Evolutionary conservation across 2,113 vertebrate species (phyloP).

Genomic region (Melospiza georgiana): DNA sequence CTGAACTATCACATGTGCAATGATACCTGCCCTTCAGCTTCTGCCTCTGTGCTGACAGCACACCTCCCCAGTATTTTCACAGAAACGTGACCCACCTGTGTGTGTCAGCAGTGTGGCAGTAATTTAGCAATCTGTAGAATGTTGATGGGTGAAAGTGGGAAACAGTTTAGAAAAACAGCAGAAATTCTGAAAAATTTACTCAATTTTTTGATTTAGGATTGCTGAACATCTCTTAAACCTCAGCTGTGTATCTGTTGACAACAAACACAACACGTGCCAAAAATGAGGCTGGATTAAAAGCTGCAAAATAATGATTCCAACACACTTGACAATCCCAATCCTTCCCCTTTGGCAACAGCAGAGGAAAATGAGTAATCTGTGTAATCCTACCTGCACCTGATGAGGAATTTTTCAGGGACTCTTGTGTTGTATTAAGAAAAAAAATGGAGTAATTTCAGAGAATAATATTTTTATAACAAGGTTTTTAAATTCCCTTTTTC

Average conservation of each 20-base stretch:
- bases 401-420: background rate
- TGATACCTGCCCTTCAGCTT: background rate
- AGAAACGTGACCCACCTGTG: rapidly evolving
- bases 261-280: background rate
- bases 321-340: background rate
- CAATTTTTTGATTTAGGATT: background rate
- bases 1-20: background rate
- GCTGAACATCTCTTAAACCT: background rate
- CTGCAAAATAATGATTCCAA: background rate
- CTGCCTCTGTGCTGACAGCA: background rate
- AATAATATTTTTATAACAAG: background rate
- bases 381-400: background rate
- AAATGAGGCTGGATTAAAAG: background rate
- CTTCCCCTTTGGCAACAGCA: background rate
- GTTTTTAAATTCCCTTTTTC: background rate
- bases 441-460: background rate
- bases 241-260: rapidly evolving
- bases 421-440: background rate
- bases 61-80: background rate
- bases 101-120: rapidly evolving
- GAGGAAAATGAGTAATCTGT: background rate
- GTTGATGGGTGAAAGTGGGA: background rate
- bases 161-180: background rate
- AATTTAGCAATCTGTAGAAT: background rate
- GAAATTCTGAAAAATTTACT: background rate